phyloP scores from a whole-genome alignment of 2,113 vertebrate species.

The Hemiprocne comata region DNA sequence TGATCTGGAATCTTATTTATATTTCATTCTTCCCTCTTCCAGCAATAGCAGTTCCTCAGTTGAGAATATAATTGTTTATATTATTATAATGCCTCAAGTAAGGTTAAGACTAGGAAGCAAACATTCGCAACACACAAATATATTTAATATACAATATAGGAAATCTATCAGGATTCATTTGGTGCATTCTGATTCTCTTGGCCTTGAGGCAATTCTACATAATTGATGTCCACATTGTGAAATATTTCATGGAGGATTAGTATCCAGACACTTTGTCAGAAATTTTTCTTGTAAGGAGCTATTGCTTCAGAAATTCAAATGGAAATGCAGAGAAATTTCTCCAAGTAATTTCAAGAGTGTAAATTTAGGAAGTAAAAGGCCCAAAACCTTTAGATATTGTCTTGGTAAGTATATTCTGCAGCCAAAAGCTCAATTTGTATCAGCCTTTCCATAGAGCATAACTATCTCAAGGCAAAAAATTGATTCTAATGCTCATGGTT shows the following conservation, averaged over 20 bases:
- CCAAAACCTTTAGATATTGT: background rate
- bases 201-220: background rate
- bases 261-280: background rate
- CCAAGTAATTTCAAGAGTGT: background rate
- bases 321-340: background rate
- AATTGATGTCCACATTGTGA: background rate
- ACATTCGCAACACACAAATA: background rate
- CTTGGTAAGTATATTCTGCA: background rate
- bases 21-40: background rate
- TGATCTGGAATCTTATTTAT: background rate
- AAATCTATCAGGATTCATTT: conserved; percentile 23
- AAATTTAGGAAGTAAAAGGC: background rate
- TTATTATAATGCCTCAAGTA: background rate
- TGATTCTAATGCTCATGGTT: background rate
- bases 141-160: background rate
- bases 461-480: background rate
- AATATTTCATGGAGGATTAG: background rate
- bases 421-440: background rate
- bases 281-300: background rate
- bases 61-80: background rate
- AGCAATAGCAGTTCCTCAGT: background rate
- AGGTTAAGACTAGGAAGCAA: background rate
- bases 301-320: background rate
- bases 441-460: background rate
- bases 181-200: background rate